A percentile compares a stretch with the other conserved stretches of the same genome.
Conservation (phyloP, 2,113 vertebrate species). For the Alosa alosa region DNA sequence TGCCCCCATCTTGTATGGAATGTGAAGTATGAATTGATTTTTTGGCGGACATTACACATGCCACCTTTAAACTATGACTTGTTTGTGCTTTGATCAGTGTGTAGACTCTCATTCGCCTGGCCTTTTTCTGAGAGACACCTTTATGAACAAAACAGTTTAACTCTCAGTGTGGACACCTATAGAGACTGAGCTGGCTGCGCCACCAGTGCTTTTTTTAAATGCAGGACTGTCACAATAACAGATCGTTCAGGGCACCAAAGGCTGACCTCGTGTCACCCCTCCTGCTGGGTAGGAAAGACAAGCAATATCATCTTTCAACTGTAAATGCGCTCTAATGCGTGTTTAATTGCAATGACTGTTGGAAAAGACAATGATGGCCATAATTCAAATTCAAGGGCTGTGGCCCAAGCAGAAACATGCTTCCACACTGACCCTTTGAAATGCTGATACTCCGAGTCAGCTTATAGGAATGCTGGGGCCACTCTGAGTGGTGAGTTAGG, state of each 20-base stretch:
- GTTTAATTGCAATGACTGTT: neutral
- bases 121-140: neutral
- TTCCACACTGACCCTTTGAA: neutral
- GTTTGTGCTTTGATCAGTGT: too few species aligned
- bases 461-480: neutral
- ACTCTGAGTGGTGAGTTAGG: neutral
- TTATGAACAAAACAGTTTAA: neutral
- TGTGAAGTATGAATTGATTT: too few species aligned
- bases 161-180: neutral
- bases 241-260: neutral
- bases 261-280: neutral
- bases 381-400: neutral
- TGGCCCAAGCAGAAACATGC: neutral
- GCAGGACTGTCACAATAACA: neutral
- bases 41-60: too few species aligned
- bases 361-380: neutral
- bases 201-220: neutral
- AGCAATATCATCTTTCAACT: conserved; percentile 4
- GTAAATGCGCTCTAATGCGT: neutral
- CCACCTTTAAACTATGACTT: too few species aligned
- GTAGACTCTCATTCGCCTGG: neutral
- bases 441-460: neutral
- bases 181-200: conserved; percentile 10
- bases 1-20: too few species aligned
- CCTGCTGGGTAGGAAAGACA: neutral